Percentiles rank a stretch among this genome's conserved stretches.
These are phyloP conservation scores for Drosophila falleni DNA, from an alignment of 2,888 invertebrate genomes.

Conservation along the genomic window DNA sequence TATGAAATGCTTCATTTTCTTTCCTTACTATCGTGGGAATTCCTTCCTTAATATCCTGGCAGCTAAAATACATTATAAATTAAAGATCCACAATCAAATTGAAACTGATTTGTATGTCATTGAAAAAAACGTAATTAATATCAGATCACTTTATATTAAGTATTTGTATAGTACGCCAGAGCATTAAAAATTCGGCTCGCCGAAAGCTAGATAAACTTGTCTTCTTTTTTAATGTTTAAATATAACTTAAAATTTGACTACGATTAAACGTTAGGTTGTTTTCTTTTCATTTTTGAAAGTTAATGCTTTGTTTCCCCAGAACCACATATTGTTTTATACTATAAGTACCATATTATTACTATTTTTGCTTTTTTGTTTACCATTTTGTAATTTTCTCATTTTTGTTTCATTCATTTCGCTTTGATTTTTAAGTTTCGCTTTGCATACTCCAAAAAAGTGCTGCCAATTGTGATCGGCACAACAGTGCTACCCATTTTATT, in stretches of 20 bases:
- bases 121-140: too few species aligned
- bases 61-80: not conserved
- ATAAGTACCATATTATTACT: slow-evolving; percentile 17
- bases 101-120: too few species aligned
- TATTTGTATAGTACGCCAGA: slow-evolving; percentile 21
- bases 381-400: slow-evolving; percentile 31
- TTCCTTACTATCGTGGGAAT: not conserved
- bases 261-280: slow-evolving; percentile 3
- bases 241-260: slow-evolving; percentile 22
- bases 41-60: not conserved
- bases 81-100: too few species aligned
- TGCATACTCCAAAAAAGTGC: slow-evolving; percentile 17
- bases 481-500: slow-evolving; percentile 36
- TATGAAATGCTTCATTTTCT: not conserved
- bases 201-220: slow-evolving; percentile 10
- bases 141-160: too few species aligned
- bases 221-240: not conserved
- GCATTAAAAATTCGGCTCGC: slow-evolving; percentile 32
- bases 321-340: slow-evolving; percentile 54
- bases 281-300: slow-evolving; percentile 51
- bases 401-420: slow-evolving; percentile 38
- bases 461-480: slow-evolving; percentile 28
- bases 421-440: slow-evolving; percentile 56
- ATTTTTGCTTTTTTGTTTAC: slow-evolving; percentile 28
- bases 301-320: slow-evolving; percentile 79